These are phyloP conservation scores for Glossosoma conforme DNA, from an alignment of 1,140 invertebrate species.

Conservation along the genomic window DNA sequence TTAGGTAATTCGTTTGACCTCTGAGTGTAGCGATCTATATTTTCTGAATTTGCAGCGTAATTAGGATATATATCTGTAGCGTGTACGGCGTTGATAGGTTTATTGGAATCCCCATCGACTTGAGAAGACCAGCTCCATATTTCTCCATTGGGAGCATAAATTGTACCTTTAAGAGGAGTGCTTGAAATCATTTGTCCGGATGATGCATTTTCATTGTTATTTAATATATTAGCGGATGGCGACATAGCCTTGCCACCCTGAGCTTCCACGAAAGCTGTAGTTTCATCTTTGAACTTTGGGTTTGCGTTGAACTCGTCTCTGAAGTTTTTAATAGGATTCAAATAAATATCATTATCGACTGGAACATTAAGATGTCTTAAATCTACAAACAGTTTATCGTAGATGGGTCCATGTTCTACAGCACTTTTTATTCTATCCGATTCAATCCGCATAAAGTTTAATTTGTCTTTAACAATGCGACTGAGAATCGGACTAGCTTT, in stretches of 20 bases:
- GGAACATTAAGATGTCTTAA: constrained; percentile 50
- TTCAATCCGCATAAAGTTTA: constrained; percentile 50
- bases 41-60: too few species aligned
- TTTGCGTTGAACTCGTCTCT: constrained; percentile 51
- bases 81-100: constrained; percentile 4
- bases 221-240: constrained; percentile 25
- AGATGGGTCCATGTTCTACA: constrained; percentile 53
- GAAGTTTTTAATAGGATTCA: constrained; percentile 51
- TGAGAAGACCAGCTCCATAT: constrained; percentile 46
- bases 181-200: constrained; percentile 1
- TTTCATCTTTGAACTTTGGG: constrained; percentile 50
- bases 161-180: constrained; percentile 44
- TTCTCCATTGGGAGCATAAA: constrained; percentile 49
- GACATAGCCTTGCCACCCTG: constrained; percentile 46
- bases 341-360: constrained; percentile 48
- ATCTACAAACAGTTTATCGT: constrained; percentile 52
- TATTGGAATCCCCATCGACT: constrained; percentile 16
- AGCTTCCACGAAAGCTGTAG: constrained; percentile 50
- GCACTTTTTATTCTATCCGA: constrained; percentile 53
- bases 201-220: constrained; percentile 39
- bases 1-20: too few species aligned
- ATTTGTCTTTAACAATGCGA: constrained; percentile 47
- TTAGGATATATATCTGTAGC: constrained; percentile 19
- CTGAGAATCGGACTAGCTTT: constrained; percentile 46
- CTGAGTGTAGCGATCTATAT: too few species aligned